phyloP scores from a whole-genome alignment of 2,797 vertebrate species.

The Momotus momota region DNA sequence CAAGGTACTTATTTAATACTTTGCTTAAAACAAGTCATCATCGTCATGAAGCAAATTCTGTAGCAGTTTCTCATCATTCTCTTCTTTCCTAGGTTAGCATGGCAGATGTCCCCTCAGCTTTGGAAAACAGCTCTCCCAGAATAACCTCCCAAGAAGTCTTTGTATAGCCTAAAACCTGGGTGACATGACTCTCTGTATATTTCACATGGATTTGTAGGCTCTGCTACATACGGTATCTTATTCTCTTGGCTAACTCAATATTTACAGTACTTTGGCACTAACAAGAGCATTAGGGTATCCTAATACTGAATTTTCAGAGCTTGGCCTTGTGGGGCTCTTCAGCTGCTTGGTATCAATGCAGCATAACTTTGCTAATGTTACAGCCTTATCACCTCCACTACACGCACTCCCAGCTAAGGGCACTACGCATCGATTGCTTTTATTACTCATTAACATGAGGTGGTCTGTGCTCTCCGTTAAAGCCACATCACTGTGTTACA shows the following conservation, averaged over 20 bases:
- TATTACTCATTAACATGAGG: constrained; percentile 49
- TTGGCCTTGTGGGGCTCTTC: background rate
- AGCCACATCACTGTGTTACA: background rate
- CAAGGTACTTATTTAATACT: background rate
- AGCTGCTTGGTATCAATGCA: fast-evolving
- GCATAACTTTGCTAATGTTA: background rate
- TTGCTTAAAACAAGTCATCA: background rate
- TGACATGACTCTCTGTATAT: background rate
- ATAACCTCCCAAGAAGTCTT: background rate
- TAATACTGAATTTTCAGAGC: background rate
- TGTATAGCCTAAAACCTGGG: background rate
- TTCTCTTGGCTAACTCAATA: background rate
- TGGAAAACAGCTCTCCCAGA: background rate
- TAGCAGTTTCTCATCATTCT: background rate
- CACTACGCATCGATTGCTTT: background rate
- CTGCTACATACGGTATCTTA: background rate
- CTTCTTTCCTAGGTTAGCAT: background rate
- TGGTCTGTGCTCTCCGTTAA: background rate
- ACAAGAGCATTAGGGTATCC: background rate
- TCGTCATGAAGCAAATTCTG: background rate
- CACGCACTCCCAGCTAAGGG: background rate
- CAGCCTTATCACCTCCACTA: background rate
- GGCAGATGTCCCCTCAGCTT: constrained; percentile 1
- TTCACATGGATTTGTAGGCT: background rate
- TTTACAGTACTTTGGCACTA: background rate